These are phyloP conservation scores for Distichodus sexfasciatus DNA, from an alignment of 2,797 vertebrate genomes.

Conservation along the genomic window DNA sequence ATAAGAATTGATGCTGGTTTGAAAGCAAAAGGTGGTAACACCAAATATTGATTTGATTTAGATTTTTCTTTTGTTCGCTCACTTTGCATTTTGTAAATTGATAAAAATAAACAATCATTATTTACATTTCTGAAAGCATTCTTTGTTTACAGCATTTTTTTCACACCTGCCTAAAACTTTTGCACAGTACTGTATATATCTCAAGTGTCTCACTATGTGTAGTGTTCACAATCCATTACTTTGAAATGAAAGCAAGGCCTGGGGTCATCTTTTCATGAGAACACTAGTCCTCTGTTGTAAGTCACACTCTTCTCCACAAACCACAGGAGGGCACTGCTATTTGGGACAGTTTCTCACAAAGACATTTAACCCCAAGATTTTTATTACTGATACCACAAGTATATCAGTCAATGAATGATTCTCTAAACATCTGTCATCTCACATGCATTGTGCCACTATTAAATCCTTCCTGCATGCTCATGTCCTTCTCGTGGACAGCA, in stretches of 20 bases:
- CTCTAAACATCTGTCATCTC: neutral
- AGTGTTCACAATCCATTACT: neutral
- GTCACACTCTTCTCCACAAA: slow-evolving; percentile 19
- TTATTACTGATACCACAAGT: neutral
- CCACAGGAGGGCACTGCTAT: slow-evolving; percentile 17
- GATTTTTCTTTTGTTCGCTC: too few relatives aligned
- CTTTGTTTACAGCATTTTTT: too few relatives aligned
- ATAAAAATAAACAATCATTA: too few relatives aligned
- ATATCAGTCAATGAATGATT: neutral
- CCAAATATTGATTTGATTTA: too few relatives aligned
- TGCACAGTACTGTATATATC: too few relatives aligned
- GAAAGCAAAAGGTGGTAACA: too few relatives aligned
- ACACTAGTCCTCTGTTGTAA: slow-evolving; percentile 39
- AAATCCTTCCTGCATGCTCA: neutral
- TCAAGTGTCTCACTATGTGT: too few relatives aligned
- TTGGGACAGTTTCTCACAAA: slow-evolving; percentile 15
- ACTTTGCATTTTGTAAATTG: too few relatives aligned
- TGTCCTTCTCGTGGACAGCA: neutral
- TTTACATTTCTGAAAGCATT: too few relatives aligned
- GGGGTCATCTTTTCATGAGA: slow-evolving; percentile 23
- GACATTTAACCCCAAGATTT: slow-evolving; percentile 17
- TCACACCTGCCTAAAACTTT: too few relatives aligned
- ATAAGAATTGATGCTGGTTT: too few relatives aligned
- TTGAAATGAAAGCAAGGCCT: neutral
- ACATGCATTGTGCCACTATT: neutral